phyloP scores from a whole-genome alignment of 2,797 vertebrate species.

The Tiaroga cobitis region DNA sequence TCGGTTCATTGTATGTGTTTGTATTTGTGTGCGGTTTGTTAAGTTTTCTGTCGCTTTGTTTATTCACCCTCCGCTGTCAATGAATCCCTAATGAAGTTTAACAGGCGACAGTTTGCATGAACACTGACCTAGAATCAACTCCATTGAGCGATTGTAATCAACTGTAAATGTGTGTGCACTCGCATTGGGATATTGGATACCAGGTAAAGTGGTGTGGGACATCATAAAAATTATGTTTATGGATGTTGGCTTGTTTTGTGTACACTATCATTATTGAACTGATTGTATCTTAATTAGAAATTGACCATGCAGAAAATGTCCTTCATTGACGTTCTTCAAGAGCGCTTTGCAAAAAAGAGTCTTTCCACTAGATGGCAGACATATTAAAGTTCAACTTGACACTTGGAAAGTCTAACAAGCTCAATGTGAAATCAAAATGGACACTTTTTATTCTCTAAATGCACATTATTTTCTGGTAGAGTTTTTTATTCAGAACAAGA shows the following conservation, averaged over 20 bases:
- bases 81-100: conserved; percentile 29
- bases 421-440: not conserved
- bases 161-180: not conserved
- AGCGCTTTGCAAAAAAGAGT: conserved; percentile 20
- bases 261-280: conserved; percentile 26
- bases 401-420: not conserved
- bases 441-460: not conserved
- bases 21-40: conserved; percentile 12
- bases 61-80: not conserved
- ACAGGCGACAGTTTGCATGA: not conserved
- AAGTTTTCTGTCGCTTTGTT: conserved; percentile 1
- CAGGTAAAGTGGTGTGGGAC: conserved; percentile 12
- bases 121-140: conserved; percentile 19
- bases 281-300: conserved; percentile 27
- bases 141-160: conserved; percentile 11
- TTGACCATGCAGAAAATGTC: conserved; percentile 30
- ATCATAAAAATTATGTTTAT: conserved; percentile 32
- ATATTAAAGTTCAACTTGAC: conserved; percentile 39
- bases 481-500: not conserved
- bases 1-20: not conserved
- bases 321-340: conserved; percentile 20
- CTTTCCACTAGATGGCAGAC: conserved; percentile 57
- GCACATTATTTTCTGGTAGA: not conserved
- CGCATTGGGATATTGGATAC: not conserved
- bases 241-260: conserved; percentile 16